Evolutionary conservation across 1,140 invertebrate genomes (phyloP).

Genomic region (Lordiphosa collinella): DNA sequence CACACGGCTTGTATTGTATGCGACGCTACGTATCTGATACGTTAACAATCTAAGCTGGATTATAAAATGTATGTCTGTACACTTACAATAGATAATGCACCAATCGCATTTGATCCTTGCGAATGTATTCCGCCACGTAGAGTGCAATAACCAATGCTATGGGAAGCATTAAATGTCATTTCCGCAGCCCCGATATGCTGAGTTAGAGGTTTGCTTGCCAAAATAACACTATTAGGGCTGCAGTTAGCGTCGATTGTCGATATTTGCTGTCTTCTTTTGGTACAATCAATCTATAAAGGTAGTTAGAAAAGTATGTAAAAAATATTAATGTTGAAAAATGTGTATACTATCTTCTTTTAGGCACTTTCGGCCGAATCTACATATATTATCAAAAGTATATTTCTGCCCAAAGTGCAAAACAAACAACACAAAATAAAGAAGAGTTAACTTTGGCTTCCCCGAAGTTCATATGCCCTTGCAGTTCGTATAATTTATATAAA

Average conservation of each 20-base stretch:
- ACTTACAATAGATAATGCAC: constrained; percentile 58
- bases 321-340: background rate
- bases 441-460: too few species aligned
- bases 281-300: constrained; percentile 81
- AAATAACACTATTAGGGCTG: constrained; percentile 83
- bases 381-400: too few species aligned
- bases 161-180: constrained; percentile 75
- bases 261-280: constrained; percentile 85
- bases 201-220: constrained; percentile 81
- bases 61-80: background rate
- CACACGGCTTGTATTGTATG: too few species aligned
- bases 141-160: constrained; percentile 85
- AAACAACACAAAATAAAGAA: too few species aligned
- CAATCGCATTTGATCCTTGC: constrained; percentile 62
- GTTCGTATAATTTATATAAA: too few species aligned
- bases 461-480: too few species aligned
- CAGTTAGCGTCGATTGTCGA: constrained; percentile 87
- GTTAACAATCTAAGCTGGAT: too few species aligned
- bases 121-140: constrained; percentile 85
- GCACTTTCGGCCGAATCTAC: too few species aligned
- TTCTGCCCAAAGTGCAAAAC: too few species aligned
- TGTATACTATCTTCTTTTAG: background rate
- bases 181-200: constrained; percentile 58
- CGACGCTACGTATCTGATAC: too few species aligned
- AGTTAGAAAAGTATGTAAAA: background rate